Evolutionary conservation across 1,140 invertebrate species (phyloP).

Genomic region (Ceratosolen fusciceps): DNA sequence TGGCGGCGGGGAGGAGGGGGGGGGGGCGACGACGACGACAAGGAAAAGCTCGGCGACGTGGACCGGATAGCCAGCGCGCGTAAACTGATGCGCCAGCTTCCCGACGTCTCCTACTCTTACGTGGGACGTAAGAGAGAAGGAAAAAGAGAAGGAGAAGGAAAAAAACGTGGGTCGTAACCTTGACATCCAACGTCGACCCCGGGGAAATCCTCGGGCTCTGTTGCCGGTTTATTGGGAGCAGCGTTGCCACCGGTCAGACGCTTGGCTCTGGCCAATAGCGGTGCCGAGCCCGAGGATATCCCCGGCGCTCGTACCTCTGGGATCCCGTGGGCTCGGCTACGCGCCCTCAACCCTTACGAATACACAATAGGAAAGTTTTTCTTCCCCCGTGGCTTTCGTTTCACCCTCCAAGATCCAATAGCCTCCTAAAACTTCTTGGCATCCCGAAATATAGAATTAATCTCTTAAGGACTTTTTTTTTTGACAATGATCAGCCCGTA

Average conservation of each 20-base stretch:
- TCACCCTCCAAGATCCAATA: too few relatives aligned
- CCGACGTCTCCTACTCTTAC: neutral
- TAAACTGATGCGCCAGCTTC: constrained; percentile 35
- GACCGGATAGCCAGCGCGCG: constrained; percentile 41
- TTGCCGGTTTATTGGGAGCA: neutral
- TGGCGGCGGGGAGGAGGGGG: neutral
- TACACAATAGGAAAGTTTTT: too few relatives aligned
- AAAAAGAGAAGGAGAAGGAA: neutral
- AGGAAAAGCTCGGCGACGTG: neutral
- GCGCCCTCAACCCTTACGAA: too few relatives aligned
- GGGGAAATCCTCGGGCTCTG: neutral
- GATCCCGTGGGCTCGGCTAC: too few relatives aligned
- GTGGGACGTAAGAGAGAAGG: neutral
- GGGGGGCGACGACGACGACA: neutral
- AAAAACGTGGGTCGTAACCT: constrained; percentile 49
- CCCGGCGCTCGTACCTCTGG: too few relatives aligned
- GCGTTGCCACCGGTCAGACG: neutral
- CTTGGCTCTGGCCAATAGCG: neutral
- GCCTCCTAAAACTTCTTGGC: too few relatives aligned
- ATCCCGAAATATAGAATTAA: too few relatives aligned
- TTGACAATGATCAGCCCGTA: too few relatives aligned
- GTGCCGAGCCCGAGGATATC: too few relatives aligned
- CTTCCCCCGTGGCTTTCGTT: too few relatives aligned
- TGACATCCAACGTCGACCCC: constrained; percentile 56
- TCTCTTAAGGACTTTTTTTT: too few relatives aligned